Conservation (phyloP, 2,113 vertebrate genomes). For the Eupsittula cactorum region DNA sequence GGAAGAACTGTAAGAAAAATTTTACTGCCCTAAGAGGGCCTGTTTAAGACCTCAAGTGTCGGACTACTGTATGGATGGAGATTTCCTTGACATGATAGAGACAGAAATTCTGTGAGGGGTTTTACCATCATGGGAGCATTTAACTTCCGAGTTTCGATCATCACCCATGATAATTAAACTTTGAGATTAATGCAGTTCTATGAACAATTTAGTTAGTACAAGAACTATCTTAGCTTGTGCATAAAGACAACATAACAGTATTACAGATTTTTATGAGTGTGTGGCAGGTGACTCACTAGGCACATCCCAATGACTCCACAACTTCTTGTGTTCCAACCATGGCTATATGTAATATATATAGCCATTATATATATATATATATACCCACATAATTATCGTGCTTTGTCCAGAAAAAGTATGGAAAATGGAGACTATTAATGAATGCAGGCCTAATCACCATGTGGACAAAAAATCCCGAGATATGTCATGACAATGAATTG, state of each 20-base stretch:
- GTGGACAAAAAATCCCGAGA: not conserved
- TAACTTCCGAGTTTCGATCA: not conserved
- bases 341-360: not conserved
- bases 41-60: not conserved
- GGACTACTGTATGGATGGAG: not conserved
- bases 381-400: not conserved
- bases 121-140: not conserved
- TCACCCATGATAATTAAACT: not conserved
- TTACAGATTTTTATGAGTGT: not conserved
- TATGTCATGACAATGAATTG: not conserved
- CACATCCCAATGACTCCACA: not conserved
- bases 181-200: not conserved
- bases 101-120: not conserved
- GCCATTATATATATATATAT: not conserved
- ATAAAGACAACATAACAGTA: not conserved
- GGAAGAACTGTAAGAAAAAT: not conserved
- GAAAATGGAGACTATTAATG: not conserved
- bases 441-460: not conserved
- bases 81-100: not conserved
- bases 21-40: not conserved
- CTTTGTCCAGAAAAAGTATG: not conserved
- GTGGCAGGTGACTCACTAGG: not conserved
- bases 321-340: not conserved
- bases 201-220: constrained; percentile 14
- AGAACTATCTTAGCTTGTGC: not conserved